Base-by-base conservation (phyloP, 2,888 invertebrate genomes). In the Flexamia atlantica region DNA sequence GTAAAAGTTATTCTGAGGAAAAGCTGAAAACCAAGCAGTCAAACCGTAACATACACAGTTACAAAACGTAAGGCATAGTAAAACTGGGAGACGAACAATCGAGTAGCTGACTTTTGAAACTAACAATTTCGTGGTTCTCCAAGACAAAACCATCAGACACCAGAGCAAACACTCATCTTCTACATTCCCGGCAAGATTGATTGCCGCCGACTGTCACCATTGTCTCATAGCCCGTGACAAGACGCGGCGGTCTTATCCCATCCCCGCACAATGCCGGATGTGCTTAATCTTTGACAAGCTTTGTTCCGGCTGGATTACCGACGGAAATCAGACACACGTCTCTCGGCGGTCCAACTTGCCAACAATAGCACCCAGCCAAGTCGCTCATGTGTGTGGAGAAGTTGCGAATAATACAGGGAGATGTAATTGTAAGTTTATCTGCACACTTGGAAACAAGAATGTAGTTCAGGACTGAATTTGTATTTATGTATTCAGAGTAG, bases 241-340 rank as follows among this genome's bases (percentile, higher is more conserved):
- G 79, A 79, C 50, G 79, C 25, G 23, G 79, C 79, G 79, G 79
- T 30, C 79, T 57, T 79, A 79, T 79, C 79, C 57, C 79, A 79
- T 79, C 79, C 28, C 28, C 7, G 50, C 36, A 79, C 79, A 79
- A 79, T 79, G 79, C 76, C 25, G 76, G 76, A 76, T 76, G 79
- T 79, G 79, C 79, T 79, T 79, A 79, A 79, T 79, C 79, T 79
- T 79, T 79, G 79, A 79, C 79, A 57, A 79, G 79, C 79, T 79
- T 79, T 79, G 79, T 79, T 79, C 79, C 36, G 50, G 40, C 53
- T 79, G 79, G 79, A 79, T 79, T 79, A 79, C 79, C 53, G 50
- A 36, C 79, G 36, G 57, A 79, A 53, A 79, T 57, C 79, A 79
- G 79, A 79, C 79, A 23, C 36, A 57, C 79, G 79, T 79, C 79